A percentile compares a stretch with the other conserved stretches of the same genome.
Evolutionary conservation across 2,888 invertebrate species (phyloP).

Genomic region (Oasisia sp.): DNA sequence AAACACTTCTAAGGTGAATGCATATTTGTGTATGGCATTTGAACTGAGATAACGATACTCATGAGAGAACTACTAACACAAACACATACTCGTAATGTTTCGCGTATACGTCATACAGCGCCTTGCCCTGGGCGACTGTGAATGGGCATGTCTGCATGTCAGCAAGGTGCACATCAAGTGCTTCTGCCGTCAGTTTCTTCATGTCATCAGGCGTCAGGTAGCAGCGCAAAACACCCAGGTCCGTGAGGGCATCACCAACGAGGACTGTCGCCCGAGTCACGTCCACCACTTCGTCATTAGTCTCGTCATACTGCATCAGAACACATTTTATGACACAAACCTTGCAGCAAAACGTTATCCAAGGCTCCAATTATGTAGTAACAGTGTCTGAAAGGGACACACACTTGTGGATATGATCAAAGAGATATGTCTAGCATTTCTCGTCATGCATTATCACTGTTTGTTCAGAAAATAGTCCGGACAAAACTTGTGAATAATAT

Average conservation of each 20-base stretch:
- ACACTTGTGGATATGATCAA: background rate
- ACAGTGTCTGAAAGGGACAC: background rate
- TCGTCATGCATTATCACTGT: background rate
- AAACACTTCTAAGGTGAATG: too few species aligned
- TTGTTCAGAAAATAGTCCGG: background rate
- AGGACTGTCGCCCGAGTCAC: background rate
- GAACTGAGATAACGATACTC: too few species aligned
- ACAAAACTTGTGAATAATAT: too few species aligned
- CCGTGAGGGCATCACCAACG: background rate
- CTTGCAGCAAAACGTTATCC: background rate
- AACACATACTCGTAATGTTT: background rate
- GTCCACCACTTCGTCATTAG: background rate
- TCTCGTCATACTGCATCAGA: background rate
- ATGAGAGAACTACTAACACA: background rate
- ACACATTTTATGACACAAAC: background rate
- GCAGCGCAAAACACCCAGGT: background rate
- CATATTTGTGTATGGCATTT: too few species aligned
- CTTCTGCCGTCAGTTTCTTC: background rate
- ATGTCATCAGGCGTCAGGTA: background rate
- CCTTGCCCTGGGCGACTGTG: background rate
- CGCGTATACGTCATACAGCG: background rate
- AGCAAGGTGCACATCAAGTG: background rate
- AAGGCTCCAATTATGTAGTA: background rate
- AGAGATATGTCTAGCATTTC: background rate
- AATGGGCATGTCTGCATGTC: background rate